phyloP scores from a whole-genome alignment of 2,113 vertebrate genomes.

The Myrmecophaga tridactyla region DNA sequence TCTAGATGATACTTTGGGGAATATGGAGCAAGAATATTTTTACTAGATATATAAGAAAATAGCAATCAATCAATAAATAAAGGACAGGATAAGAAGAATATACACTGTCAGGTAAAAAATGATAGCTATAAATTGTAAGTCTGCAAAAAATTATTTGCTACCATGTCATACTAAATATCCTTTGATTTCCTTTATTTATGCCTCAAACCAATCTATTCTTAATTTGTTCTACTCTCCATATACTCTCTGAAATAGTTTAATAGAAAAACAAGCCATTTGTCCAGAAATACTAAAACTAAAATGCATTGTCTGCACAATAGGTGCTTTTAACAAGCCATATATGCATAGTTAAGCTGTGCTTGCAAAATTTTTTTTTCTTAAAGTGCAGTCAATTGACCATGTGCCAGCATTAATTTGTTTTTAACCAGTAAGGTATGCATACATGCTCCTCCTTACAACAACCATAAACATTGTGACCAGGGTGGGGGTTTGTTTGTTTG shows the following conservation, averaged over 20 bases:
- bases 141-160: background rate
- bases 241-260: background rate
- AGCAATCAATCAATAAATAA: background rate
- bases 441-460: background rate
- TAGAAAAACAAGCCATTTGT: conserved; percentile 22
- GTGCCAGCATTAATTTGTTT: conserved; percentile 50
- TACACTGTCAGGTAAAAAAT: background rate
- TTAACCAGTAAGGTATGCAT: conserved; percentile 15
- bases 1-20: background rate
- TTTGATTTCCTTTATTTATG: background rate
- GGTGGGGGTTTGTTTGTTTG: no score
- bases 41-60: background rate
- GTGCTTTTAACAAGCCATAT: conserved; percentile 47
- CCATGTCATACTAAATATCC: background rate
- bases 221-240: background rate
- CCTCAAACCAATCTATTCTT: background rate
- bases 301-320: conserved; percentile 35
- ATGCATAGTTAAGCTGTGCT: conserved; percentile 41
- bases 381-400: conserved; percentile 51
- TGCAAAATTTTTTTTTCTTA: conserved; percentile 59
- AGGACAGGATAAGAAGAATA: background rate
- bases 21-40: background rate
- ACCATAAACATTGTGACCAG: background rate
- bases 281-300: conserved; percentile 35
- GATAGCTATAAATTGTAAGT: no score